A percentile compares a stretch with the other conserved stretches of the same genome.
Conservation (phyloP, 2,888 invertebrate species). For the Drosophila gaucha region DNA sequence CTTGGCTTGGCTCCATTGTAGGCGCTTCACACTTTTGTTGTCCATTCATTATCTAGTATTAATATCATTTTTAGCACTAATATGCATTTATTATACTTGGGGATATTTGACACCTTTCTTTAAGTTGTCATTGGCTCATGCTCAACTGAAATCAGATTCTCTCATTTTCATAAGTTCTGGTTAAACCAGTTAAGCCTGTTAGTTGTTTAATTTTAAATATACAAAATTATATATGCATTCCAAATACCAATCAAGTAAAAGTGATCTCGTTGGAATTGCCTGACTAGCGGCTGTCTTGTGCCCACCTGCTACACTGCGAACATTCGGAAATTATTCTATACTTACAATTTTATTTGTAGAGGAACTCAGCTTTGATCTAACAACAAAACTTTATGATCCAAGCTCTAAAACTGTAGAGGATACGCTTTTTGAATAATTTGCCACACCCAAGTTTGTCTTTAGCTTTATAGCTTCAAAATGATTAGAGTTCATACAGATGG, state of each 20-base stretch:
- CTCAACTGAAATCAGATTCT: neutral
- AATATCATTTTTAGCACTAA: neutral
- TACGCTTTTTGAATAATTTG: no score
- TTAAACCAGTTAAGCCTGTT: conserved; percentile 20
- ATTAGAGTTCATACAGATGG: no score
- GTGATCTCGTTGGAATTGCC: no score
- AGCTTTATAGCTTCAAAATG: no score
- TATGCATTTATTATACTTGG: neutral
- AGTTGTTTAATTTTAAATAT: neutral
- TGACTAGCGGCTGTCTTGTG: neutral
- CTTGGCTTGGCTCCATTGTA: neutral
- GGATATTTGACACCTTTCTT: conserved; percentile 11
- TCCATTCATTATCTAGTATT: neutral
- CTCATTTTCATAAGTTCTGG: neutral
- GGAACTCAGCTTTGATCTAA: no score
- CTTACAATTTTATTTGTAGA: no score
- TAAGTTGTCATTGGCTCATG: neutral
- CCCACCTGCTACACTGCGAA: neutral
- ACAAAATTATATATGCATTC: neutral
- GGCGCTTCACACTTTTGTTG: neutral
- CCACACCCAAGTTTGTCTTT: no score
- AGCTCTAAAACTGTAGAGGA: no score
- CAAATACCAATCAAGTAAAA: neutral
- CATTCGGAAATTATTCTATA: no score
- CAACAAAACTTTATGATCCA: no score